phyloP scores from a whole-genome alignment of 2,113 vertebrate species.

The Ceyx cyanopectus region DNA sequence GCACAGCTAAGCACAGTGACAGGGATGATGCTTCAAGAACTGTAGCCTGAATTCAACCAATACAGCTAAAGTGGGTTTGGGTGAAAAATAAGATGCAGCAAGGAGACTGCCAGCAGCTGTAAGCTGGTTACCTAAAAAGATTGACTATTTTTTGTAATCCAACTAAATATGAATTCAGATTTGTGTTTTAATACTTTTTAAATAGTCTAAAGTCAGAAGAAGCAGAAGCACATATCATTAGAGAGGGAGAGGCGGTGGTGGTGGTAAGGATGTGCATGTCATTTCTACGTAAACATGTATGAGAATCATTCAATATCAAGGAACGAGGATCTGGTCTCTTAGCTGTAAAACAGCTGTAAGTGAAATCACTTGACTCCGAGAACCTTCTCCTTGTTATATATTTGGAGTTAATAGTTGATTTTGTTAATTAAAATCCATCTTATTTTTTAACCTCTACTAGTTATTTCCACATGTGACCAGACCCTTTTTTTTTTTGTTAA shows the following conservation, averaged over 20 bases:
- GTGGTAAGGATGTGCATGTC: not conserved
- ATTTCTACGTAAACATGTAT: not conserved
- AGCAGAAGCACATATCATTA: not conserved
- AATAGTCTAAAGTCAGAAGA: not conserved
- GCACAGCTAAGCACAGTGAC: not conserved
- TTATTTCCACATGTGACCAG: not conserved
- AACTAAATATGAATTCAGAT: not conserved
- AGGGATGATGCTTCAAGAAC: not conserved
- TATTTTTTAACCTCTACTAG: not conserved
- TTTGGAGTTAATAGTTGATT: not conserved
- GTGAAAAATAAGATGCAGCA: not conserved
- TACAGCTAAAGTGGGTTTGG: fast-evolving
- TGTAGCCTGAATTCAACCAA: not conserved
- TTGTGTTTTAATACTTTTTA: not conserved
- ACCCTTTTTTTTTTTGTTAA: not conserved
- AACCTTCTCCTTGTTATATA: not conserved
- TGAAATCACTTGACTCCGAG: not conserved
- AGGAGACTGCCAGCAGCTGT: not conserved
- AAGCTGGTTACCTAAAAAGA: not conserved
- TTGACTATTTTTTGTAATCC: not conserved
- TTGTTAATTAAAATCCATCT: not conserved
- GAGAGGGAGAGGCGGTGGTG: not conserved
- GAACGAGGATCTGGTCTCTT: not conserved
- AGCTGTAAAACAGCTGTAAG: not conserved
- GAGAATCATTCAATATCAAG: not conserved